Conservation (phyloP, 2,113 vertebrate species). For the Melospiza georgiana region DNA sequence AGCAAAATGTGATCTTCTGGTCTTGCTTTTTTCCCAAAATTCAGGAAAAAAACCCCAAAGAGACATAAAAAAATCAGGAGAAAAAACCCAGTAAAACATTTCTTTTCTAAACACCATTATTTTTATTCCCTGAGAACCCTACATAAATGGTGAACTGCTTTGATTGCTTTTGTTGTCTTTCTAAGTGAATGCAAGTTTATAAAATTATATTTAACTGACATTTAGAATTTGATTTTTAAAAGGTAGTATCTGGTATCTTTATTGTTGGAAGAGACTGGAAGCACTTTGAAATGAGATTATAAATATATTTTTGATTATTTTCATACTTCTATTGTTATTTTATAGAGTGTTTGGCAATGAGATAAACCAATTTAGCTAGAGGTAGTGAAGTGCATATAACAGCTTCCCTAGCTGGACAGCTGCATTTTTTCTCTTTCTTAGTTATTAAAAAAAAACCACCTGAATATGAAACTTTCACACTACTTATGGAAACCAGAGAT, state of each 20-base stretch:
- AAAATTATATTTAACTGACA: not conserved
- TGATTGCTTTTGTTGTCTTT: not conserved
- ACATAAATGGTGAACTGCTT: not conserved
- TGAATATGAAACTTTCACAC: not conserved
- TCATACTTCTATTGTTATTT: not conserved
- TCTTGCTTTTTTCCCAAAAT: not conserved
- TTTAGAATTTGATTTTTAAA: not conserved
- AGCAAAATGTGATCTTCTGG: not conserved
- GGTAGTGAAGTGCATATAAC: not conserved
- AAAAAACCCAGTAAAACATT: not conserved
- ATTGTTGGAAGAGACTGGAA: not conserved
- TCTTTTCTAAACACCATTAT: not conserved
- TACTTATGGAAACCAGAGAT: not conserved
- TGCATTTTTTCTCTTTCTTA: not conserved
- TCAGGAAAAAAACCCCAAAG: not conserved
- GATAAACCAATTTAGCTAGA: not conserved
- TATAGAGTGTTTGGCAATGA: not conserved
- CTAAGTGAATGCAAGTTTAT: not conserved
- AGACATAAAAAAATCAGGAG: not conserved
- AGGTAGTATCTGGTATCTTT: not conserved
- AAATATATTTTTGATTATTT: not conserved
- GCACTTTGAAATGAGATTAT: not conserved
- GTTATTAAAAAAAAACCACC: fast-evolving
- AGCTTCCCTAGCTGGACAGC: not conserved
- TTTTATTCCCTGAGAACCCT: not conserved